A percentile compares a stretch with the other conserved stretches of the same genome.
Evolutionary conservation across 2,797 vertebrate species (phyloP).

Genomic region (Cirrhinus mrigala): DNA sequence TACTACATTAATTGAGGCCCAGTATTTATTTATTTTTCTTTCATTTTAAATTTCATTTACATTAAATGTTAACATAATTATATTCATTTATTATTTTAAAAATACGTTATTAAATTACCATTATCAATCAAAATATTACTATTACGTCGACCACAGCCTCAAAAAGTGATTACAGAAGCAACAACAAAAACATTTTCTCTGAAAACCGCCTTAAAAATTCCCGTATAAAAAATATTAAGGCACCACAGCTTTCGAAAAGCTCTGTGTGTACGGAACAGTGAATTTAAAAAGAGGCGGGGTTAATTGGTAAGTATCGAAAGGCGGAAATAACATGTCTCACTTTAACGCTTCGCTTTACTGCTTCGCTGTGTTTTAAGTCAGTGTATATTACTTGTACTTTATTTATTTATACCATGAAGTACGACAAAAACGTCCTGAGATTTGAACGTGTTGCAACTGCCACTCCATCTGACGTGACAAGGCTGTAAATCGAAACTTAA

Average conservation of each 20-base stretch:
- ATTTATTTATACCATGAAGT: neutral
- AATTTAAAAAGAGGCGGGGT: neutral
- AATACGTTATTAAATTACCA: neutral
- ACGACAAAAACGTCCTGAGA: neutral
- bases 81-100: neutral
- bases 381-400: too few species aligned
- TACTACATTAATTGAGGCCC: neutral
- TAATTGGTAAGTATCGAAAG: neutral
- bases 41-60: neutral
- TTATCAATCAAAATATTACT: neutral
- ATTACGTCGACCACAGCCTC: neutral
- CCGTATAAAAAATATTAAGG: too few species aligned
- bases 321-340: neutral
- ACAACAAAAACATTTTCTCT: neutral
- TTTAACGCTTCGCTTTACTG: neutral
- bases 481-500: conserved; percentile 12
- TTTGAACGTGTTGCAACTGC: neutral
- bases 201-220: neutral
- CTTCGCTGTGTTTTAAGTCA: neutral
- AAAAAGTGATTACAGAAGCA: neutral
- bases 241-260: too few species aligned
- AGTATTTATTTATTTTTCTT: neutral
- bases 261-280: too few species aligned
- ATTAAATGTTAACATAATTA: neutral
- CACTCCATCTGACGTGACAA: neutral